A percentile compares a stretch with the other conserved stretches of the same genome.
Conservation (phyloP, 2,888 invertebrate species). For the Ypsolopha scabrella region DNA sequence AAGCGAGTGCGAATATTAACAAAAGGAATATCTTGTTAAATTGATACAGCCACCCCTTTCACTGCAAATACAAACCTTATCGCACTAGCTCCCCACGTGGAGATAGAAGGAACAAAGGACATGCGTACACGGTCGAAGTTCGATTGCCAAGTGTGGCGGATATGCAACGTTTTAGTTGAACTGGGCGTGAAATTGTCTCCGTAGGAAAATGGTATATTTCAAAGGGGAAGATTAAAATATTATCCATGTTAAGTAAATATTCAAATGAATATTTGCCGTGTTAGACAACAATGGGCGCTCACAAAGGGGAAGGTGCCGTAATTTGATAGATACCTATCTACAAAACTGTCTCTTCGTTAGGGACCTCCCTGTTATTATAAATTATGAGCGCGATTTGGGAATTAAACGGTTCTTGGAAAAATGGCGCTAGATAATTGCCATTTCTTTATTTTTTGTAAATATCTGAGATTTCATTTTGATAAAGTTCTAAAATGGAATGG, state of each 20-base stretch:
- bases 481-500: too few species aligned
- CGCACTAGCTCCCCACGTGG: slow-evolving; percentile 10
- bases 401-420: slow-evolving; percentile 51
- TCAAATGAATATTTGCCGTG: slow-evolving; percentile 72
- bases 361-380: slow-evolving; percentile 64
- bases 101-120: neutral
- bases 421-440: slow-evolving; percentile 28
- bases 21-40: slow-evolving; percentile 72
- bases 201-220: slow-evolving; percentile 69
- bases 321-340: slow-evolving; percentile 69
- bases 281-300: slow-evolving; percentile 64
- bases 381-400: slow-evolving; percentile 64
- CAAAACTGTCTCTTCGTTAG: slow-evolving; percentile 64
- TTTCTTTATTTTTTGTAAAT: slow-evolving; percentile 4
- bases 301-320: slow-evolving; percentile 55
- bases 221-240: slow-evolving; percentile 73
- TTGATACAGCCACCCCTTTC: slow-evolving; percentile 49
- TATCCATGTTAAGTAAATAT: slow-evolving; percentile 73
- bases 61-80: slow-evolving; percentile 35
- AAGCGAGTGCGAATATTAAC: slow-evolving; percentile 72
- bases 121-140: slow-evolving; percentile 26
- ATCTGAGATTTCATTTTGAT: too few species aligned
- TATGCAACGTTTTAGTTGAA: slow-evolving; percentile 42
- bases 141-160: slow-evolving; percentile 23
- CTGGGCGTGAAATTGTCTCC: slow-evolving; percentile 66